Percentiles rank a stretch among this genome's conserved stretches.
Conservation (phyloP, 2,113 vertebrate genomes). For the Oriolus oriolus region DNA sequence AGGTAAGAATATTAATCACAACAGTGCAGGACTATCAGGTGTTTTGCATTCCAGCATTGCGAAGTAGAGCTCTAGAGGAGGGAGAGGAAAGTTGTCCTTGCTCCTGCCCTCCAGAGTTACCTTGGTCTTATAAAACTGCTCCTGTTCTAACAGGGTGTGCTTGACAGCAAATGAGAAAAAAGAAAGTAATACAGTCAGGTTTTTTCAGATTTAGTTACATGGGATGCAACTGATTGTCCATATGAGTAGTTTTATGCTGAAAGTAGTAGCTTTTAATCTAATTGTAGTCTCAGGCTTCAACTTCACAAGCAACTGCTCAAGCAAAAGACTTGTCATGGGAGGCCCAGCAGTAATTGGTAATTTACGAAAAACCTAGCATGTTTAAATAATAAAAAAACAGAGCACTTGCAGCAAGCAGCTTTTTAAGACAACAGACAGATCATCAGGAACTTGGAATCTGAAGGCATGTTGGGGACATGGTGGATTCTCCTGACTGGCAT, state of each 20-base stretch:
- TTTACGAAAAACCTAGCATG: neutral
- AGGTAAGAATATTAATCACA: neutral
- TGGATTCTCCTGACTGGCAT: neutral
- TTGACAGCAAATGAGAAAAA: constrained; percentile 1
- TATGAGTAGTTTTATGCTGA: neutral
- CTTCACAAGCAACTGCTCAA: neutral
- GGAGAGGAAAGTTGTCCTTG: neutral
- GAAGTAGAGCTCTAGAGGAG: neutral
- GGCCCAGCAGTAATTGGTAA: neutral
- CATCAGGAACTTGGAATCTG: neutral
- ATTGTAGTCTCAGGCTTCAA: neutral
- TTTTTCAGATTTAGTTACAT: neutral
- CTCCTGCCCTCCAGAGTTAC: neutral
- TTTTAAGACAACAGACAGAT: neutral
- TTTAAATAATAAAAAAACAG: neutral
- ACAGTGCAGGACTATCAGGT: neutral
- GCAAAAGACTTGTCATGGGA: neutral
- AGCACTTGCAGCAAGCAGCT: neutral
- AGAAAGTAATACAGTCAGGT: neutral
- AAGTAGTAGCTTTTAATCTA: neutral
- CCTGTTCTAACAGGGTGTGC: neutral
- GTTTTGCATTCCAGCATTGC: neutral
- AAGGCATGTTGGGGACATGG: neutral
- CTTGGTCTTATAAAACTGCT: neutral
- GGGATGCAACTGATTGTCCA: constrained; percentile 17